These are phyloP conservation scores for Oryzias woworae DNA, from an alignment of 2,113 vertebrate genomes.

Conservation along the genomic window DNA sequence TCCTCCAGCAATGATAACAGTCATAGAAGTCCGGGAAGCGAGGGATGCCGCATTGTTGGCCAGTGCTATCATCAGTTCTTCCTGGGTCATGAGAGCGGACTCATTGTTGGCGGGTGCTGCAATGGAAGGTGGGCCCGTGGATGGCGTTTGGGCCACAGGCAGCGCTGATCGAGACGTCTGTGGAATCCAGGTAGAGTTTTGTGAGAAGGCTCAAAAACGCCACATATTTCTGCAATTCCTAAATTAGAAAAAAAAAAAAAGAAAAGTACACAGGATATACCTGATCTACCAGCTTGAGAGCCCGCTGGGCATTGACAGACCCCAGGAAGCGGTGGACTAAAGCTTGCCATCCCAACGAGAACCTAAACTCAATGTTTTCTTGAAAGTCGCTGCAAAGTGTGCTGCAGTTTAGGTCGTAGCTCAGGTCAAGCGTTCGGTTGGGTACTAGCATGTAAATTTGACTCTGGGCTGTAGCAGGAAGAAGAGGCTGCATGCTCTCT, in stretches of 20 bases:
- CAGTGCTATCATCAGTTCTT: conserved; percentile 88
- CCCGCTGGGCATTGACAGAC: conserved; percentile 83
- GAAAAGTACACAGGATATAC: conserved; percentile 74
- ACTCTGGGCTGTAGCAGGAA: conserved; percentile 83
- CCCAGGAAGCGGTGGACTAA: conserved; percentile 92
- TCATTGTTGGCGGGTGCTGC: conserved; percentile 52
- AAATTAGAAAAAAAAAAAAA: not conserved
- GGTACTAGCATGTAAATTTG: conserved; percentile 87
- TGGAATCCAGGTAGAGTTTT: not conserved
- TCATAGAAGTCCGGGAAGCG: conserved; percentile 93
- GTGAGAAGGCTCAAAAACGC: not conserved
- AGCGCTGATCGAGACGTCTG: conserved; percentile 78
- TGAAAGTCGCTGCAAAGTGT: conserved; percentile 93
- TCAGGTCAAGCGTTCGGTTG: conserved; percentile 93
- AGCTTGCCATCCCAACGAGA: conserved; percentile 89
- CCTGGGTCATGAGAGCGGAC: conserved; percentile 76
- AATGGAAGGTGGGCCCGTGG: conserved; percentile 61
- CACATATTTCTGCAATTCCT: too few species aligned
- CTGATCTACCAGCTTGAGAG: conserved; percentile 85
- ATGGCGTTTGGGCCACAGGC: conserved; percentile 80
- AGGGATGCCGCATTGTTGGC: conserved; percentile 86
- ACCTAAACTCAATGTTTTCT: conserved; percentile 93
- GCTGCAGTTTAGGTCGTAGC: conserved; percentile 93
- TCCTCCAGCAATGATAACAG: conserved; percentile 86
- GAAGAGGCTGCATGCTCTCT: conserved; percentile 92